Base-by-base conservation (phyloP, 2,797 vertebrate species). In the Salmo trutta region DNA sequence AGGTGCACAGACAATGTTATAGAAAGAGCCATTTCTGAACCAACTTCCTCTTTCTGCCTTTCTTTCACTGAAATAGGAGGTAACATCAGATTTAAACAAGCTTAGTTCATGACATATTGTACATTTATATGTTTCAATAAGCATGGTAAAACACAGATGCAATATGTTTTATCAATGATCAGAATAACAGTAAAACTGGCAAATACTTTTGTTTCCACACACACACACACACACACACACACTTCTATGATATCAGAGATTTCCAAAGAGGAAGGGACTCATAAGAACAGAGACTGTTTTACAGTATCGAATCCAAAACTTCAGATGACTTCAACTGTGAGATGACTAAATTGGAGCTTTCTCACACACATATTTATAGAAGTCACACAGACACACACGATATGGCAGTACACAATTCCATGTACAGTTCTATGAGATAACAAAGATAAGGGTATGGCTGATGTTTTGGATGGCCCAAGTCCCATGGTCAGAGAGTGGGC, bases 1-100 rank as follows among this genome's bases (percentile, higher is more conserved):
- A 84, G 82, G 82, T 80, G 77, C 80, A 79, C 75, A 88, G 87
- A 79, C 75, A 88, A 84, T 88, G 79, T 81, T 80, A 79, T 54
- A 85, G 75, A 85, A 65, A 75, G 51, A 79, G 69, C 62, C 69
- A 59, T 85, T 86, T 88, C 36, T 75, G 10, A 81, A 66, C 21
- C 7, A 36, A 71, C 83, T 90, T 92, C 87, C 88, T 85, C 83
- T 85, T 85, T 81, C 53, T 66, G 72, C 29, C 19, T 21, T n/a
- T 47, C 70, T 56, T 77, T 75, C 47, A 16, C 15, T 66, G 24
- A 64, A 64, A 24, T 64, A 27, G 21, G 54, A 59, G 14, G 72
- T 7, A 5, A 73, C 41, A 47, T 19, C 74, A 53, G 59, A 29
- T 52, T 73, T 47, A 24, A 51, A 17, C 16, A 54, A n/a, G 24